Evolutionary conservation across 2,797 vertebrate genomes (phyloP), one percentile per base, ranked within the genome.

Genomic region (Kryptolebias ocellatus): DNA sequence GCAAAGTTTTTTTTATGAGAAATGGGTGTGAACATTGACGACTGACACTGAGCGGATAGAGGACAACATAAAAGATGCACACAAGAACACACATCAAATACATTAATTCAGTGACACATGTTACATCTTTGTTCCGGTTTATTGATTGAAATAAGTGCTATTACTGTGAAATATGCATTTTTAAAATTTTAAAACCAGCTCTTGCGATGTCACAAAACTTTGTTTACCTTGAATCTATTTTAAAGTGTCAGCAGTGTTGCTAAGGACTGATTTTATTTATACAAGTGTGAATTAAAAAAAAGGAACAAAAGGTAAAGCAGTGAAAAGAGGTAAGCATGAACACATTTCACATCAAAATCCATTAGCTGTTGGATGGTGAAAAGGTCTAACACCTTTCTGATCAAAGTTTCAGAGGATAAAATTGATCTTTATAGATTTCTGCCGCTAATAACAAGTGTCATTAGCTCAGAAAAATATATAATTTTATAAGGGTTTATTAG

Each of bases 381-480:
- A 18, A 27, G 11, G 42, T 24, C 42, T 57, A 20, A 20, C 37
- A 42, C 18, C 55, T 57, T 24, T 44, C 55, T 42, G 55, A 44
- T n/a, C 15, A 1, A 15, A 24, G 27, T 24, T 58, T 42, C 20
- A 45, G 55, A 37, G 9, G 46, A 59, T 10, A 59, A 44, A 29
- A 59, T 29, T n/a, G 56, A 59, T 59, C 16, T 39, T 45, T 59
- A 45, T 53, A 3, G 42, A 46, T 59, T 17, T 46, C 5, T 59
- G 57, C 17, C 46, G 44, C 24, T 46, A 59, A 59, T 59, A 46
- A 47, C 17, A 12, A 46, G n/a, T 29, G 45, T 17, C 17, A 46
- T 46, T 27, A 29, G 27, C 24, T 46, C 24, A 45, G 44, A 39
- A 59, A 46, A 46, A 16, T 31, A 47, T n/a, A 59, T 29, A 15